These are phyloP conservation scores for Thera britannica DNA, from an alignment of 2,888 invertebrate species.

Conservation along the genomic window DNA sequence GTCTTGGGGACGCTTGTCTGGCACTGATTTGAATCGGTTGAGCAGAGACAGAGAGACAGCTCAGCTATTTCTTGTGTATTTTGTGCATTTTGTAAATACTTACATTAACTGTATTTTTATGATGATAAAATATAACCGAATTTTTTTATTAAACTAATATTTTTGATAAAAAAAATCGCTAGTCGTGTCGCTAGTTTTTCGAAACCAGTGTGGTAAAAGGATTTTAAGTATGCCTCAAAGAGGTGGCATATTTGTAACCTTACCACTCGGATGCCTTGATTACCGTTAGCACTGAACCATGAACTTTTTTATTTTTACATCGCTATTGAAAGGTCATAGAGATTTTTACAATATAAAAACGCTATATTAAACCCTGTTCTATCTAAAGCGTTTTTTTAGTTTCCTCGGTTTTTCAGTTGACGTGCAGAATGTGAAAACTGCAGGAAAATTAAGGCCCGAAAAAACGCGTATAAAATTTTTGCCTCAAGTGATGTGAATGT, in stretches of 20 bases:
- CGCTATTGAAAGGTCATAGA: slow-evolving; percentile 13
- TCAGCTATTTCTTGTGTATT: too few relatives aligned
- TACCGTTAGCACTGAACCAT: background rate
- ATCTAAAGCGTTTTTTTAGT: background rate
- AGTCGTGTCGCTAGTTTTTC: too few relatives aligned
- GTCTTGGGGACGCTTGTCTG: too few relatives aligned
- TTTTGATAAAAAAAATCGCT: too few relatives aligned
- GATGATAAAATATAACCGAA: too few relatives aligned
- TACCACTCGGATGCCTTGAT: background rate
- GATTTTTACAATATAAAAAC: slow-evolving; percentile 1
- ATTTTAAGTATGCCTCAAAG: too few relatives aligned
- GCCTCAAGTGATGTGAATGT: background rate
- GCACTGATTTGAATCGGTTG: too few relatives aligned
- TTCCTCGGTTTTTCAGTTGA: background rate
- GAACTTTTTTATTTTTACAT: slow-evolving; percentile 39
- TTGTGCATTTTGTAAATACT: too few relatives aligned
- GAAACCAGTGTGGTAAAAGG: too few relatives aligned
- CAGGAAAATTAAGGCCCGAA: background rate
- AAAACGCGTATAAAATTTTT: background rate
- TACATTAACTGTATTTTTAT: too few relatives aligned
- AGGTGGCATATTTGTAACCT: background rate
- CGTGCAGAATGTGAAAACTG: background rate
- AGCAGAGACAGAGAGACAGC: too few relatives aligned
- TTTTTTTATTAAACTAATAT: too few relatives aligned
- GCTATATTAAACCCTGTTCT: background rate